These are phyloP conservation scores for Phania funesta DNA, from an alignment of 2,888 invertebrate species.

Conservation along the genomic window DNA sequence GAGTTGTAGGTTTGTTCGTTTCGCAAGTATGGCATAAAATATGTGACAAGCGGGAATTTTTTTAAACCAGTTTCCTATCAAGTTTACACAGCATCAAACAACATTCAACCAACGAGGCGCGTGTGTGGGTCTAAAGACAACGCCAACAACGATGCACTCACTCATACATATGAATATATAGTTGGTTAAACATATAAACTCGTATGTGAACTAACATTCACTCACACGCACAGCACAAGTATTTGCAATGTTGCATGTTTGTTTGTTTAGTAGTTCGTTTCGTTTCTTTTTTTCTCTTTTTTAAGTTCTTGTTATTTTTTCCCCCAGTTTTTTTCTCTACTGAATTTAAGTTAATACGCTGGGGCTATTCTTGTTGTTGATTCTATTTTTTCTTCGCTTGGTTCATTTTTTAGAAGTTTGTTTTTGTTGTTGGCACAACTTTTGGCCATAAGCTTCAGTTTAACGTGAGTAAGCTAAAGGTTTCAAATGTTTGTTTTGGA, in stretches of 20 bases:
- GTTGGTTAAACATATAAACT: not conserved
- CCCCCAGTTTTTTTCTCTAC: not conserved
- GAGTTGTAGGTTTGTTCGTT: conserved; percentile 34
- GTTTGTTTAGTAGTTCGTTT: conserved; percentile 37
- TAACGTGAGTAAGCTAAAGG: conserved; percentile 5
- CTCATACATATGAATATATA: not conserved
- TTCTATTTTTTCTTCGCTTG: conserved; percentile 1
- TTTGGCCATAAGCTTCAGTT: conserved; percentile 41
- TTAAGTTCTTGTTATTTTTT: conserved; percentile 45
- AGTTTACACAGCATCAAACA: conserved; percentile 50
- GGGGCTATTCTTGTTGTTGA: conserved; percentile 11
- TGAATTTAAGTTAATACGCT: conserved; percentile 31
- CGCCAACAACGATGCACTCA: not conserved
- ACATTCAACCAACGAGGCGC: not conserved
- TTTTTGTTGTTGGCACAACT: conserved; percentile 14
- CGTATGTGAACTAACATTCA: not conserved
- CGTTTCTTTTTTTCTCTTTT: conserved; percentile 14
- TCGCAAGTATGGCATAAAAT: conserved; percentile 51
- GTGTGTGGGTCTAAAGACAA: conserved; percentile 39
- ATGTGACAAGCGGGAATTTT: conserved; percentile 64
- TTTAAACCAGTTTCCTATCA: conserved; percentile 63
- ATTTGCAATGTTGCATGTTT: conserved; percentile 48
- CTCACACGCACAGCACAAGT: not conserved
- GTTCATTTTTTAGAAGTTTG: not conserved
- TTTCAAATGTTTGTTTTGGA: conserved; percentile 27